Evolutionary conservation across 1,140 invertebrate genomes (phyloP).

Genomic region (Streblospio benedicti): DNA sequence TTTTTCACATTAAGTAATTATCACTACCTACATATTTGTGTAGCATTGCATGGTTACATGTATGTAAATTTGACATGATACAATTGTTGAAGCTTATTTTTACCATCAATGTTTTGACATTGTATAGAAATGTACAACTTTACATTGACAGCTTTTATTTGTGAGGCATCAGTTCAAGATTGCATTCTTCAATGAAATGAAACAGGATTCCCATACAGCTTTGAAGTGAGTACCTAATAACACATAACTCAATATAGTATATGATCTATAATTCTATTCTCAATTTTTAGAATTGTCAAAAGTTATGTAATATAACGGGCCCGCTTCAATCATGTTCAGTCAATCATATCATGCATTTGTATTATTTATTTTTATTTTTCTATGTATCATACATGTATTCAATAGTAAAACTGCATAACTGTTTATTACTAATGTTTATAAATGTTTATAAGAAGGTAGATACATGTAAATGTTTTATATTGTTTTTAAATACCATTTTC

Average conservation of each 20-base stretch:
- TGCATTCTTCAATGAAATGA: conserved; percentile 89
- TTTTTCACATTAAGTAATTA: neutral
- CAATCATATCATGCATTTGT: no score
- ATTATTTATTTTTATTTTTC: no score
- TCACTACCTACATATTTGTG: neutral
- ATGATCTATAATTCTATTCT: no score
- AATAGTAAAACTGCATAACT: no score
- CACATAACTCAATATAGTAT: conserved; percentile 1
- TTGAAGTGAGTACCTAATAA: conserved; percentile 63
- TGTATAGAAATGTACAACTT: no score
- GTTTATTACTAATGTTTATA: no score
- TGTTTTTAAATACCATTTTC: conserved; percentile 15
- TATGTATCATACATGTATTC: no score
- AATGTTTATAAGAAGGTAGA: no score
- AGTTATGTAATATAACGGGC: no score
- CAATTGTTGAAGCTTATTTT: neutral
- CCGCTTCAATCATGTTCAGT: no score
- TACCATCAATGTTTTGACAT: neutral
- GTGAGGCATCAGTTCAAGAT: conserved; percentile 95
- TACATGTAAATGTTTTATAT: no score
- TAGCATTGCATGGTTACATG: neutral
- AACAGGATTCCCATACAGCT: conserved; percentile 77
- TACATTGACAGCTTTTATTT: conserved; percentile 67
- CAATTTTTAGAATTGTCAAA: no score
- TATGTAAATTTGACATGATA: neutral